Evolutionary conservation across 1,140 invertebrate genomes (phyloP), one percentile per base, ranked within the genome.

Genomic region (Zaprionus camerounensis): DNA sequence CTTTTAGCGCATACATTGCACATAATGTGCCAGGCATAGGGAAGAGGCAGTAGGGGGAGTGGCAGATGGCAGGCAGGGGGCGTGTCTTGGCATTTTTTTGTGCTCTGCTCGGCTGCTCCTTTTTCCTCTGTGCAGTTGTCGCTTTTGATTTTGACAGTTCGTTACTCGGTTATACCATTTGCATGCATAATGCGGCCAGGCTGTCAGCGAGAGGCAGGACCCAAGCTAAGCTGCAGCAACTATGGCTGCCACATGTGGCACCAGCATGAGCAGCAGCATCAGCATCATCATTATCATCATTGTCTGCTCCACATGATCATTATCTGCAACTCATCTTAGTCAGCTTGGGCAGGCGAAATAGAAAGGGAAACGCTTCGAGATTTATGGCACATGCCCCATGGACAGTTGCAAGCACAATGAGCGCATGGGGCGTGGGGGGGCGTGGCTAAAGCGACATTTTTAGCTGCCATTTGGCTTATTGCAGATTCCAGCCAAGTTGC

Each of bases 111-210:
- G 34, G 17, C 24, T 12, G 51, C 34, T n/a, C 57, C 57, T 67
- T 73, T 75, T 76, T 79, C 49, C 78, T 61, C 67, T 65, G 61
- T 72, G 41, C 67, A 75, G 67, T 75, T 75, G 81, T 81, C 85
- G 68, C 73, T 76, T 90, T 82, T 86, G 85, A 90, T 90, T 88
- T 88, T 88, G 85, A 88, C 85, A 88, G 85, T 88, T 90, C 81
- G 78, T 88, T 88, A 84, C 81, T 88, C 75, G 70, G 71, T 81
- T 88, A 90, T 90, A 76, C 76, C 85, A 84, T 90, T 88, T 88
- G 85, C 84, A 90, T 88, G 81, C 78, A 76, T 88, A 90, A 88
- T 88, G 85, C 78, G 46, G 49, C 28, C 63, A 59, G 59, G 17
- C 34, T 46, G 63, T 53, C 65, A 26, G 20, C 1, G 24, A 26